Evolutionary conservation across 1,140 invertebrate genomes (phyloP).

Genomic region (Trichoplusia ni): DNA sequence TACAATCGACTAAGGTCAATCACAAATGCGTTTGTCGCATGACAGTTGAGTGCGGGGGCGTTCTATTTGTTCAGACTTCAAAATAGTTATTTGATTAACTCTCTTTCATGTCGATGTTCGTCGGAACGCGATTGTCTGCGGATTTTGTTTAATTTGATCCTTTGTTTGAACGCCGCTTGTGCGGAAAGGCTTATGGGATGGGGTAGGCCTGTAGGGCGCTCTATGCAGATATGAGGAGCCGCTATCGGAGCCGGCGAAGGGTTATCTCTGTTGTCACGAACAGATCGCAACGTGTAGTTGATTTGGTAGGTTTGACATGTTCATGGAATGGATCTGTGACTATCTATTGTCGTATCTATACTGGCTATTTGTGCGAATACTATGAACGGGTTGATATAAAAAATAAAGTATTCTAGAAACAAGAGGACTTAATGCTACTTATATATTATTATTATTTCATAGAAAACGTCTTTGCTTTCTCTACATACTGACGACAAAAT

Average conservation of each 20-base stretch:
- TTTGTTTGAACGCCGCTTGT: constrained; percentile 74
- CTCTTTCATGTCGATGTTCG: constrained; percentile 73
- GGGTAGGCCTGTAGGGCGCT: constrained; percentile 31
- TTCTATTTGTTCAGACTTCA: constrained; percentile 63
- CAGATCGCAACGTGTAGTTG: constrained; percentile 63
- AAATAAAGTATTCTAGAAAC: too few species aligned
- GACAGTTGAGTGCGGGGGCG: constrained; percentile 70
- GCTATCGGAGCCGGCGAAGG: constrained; percentile 52
- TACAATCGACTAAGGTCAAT: constrained; percentile 61
- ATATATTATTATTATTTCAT: too few species aligned
- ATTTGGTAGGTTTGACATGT: constrained; percentile 27
- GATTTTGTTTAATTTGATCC: constrained; percentile 79
- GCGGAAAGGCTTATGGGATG: constrained; percentile 69
- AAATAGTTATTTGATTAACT: constrained; percentile 78
- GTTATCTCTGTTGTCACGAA: constrained; percentile 64
- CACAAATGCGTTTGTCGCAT: constrained; percentile 64
- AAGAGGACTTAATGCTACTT: too few species aligned
- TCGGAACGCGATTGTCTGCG: constrained; percentile 72
- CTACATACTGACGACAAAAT: too few species aligned
- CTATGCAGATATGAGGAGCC: constrained; percentile 63
- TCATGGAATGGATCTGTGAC: background rate
- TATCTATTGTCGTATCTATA: background rate
- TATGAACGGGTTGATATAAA: too few species aligned
- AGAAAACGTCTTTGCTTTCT: too few species aligned
- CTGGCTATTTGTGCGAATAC: too few species aligned